phyloP scores from a whole-genome alignment of 2,113 vertebrate genomes.

The Daphoenositta chrysoptera region DNA sequence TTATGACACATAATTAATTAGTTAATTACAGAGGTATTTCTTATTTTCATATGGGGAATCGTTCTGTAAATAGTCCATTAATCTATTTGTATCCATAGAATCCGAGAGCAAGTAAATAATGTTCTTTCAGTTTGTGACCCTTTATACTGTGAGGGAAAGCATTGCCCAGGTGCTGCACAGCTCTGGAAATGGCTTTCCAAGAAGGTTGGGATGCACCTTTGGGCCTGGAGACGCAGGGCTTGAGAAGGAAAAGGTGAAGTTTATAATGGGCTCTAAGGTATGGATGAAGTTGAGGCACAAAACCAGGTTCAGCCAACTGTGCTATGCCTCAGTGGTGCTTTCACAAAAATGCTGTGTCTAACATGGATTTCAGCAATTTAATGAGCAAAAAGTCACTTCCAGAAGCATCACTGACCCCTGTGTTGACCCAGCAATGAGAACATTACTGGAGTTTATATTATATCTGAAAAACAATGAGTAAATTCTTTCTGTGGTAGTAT shows the following conservation, averaged over 20 bases:
- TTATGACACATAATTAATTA: neutral
- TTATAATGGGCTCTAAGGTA: neutral
- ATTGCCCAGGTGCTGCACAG: neutral
- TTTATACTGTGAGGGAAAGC: neutral
- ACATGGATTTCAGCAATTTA: neutral
- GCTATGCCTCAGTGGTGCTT: neutral
- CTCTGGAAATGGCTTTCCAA: neutral
- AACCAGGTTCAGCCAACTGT: neutral
- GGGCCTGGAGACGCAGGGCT: neutral
- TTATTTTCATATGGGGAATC: neutral
- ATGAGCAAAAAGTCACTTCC: neutral
- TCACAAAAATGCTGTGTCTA: neutral
- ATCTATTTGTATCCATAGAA: neutral
- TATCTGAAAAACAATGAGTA: neutral
- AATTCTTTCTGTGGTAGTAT: neutral
- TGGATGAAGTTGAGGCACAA: neutral
- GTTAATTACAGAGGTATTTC: conserved; percentile 5
- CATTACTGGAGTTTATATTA: neutral
- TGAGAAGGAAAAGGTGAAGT: neutral
- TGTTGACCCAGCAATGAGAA: neutral
- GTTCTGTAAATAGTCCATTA: neutral
- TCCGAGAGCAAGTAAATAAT: neutral
- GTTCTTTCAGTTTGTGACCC: neutral
- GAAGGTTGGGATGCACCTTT: neutral
- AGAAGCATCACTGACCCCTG: neutral